Conservation (phyloP, 2,888 invertebrate species). For the Melipona beecheii region DNA sequence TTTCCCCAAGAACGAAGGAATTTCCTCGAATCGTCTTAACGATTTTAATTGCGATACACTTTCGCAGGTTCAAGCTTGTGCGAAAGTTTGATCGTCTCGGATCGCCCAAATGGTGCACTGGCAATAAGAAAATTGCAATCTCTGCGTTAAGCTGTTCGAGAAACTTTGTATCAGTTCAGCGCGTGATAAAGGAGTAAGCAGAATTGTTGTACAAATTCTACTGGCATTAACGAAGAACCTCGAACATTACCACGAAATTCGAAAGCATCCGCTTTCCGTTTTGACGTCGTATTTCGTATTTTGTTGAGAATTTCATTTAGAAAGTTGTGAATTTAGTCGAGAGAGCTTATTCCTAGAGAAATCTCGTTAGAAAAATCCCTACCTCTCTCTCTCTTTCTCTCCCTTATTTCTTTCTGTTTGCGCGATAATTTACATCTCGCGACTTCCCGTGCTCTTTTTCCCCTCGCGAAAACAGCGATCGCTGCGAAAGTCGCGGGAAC, state of each 20-base stretch:
- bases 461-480: not conserved
- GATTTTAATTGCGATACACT: not conserved
- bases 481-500: constrained; percentile 3
- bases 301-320: not conserved
- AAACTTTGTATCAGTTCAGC: not conserved
- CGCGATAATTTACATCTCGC: not conserved
- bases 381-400: too few species aligned
- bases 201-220: not conserved
- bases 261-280: not conserved
- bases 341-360: not conserved
- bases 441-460: too few species aligned
- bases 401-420: not conserved
- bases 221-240: not conserved
- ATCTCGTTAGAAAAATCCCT: not conserved
- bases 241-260: not conserved
- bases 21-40: not conserved
- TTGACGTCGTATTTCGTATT: not conserved
- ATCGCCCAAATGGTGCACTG: not conserved
- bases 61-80: not conserved
- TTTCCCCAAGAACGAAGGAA: not conserved
- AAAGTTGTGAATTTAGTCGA: not conserved
- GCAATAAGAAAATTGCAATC: not conserved
- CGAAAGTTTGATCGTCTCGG: not conserved
- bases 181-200: not conserved
- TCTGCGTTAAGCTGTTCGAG: not conserved